Percentiles rank a stretch among this genome's conserved stretches.
phyloP scores from a whole-genome alignment of 1,140 invertebrate species.

The Macrotrachela quadricornifera region DNA sequence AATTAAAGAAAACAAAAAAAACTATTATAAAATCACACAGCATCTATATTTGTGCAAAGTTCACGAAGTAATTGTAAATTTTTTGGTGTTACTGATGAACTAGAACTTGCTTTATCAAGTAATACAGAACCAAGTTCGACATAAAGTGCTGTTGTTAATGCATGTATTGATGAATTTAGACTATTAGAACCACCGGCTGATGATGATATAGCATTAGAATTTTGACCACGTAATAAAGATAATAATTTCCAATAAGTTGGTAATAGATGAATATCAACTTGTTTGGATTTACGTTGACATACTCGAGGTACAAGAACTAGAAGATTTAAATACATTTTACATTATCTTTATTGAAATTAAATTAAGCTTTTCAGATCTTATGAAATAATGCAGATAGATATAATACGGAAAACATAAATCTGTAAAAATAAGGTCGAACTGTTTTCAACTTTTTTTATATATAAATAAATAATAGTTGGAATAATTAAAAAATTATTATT shows the following conservation, averaged over 20 bases:
- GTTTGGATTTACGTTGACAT: slow-evolving; percentile 23
- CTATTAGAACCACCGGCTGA: slow-evolving; percentile 17
- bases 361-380: too few species aligned
- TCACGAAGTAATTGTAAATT: slow-evolving; percentile 20
- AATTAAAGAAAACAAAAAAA: too few species aligned
- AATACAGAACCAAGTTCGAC: slow-evolving; percentile 19
- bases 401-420: too few species aligned
- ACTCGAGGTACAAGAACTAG: slow-evolving; percentile 22
- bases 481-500: too few species aligned
- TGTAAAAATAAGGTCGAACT: too few species aligned
- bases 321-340: slow-evolving; percentile 9
- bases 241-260: slow-evolving; percentile 26
- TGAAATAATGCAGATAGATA: too few species aligned
- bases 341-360: too few species aligned
- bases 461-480: too few species aligned
- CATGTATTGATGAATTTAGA: slow-evolving; percentile 17
- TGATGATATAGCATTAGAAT: slow-evolving; percentile 3
- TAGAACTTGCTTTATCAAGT: slow-evolving; percentile 19
- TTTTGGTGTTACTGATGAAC: slow-evolving; percentile 17
- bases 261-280: slow-evolving; percentile 23
- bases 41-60: neutral
- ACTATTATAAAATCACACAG: too few species aligned
- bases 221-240: slow-evolving; percentile 14
- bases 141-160: slow-evolving; percentile 17
- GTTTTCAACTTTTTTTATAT: too few species aligned